These are phyloP conservation scores for Bovichtus diacanthus DNA, from an alignment of 2,797 vertebrate genomes.

Conservation along the genomic window DNA sequence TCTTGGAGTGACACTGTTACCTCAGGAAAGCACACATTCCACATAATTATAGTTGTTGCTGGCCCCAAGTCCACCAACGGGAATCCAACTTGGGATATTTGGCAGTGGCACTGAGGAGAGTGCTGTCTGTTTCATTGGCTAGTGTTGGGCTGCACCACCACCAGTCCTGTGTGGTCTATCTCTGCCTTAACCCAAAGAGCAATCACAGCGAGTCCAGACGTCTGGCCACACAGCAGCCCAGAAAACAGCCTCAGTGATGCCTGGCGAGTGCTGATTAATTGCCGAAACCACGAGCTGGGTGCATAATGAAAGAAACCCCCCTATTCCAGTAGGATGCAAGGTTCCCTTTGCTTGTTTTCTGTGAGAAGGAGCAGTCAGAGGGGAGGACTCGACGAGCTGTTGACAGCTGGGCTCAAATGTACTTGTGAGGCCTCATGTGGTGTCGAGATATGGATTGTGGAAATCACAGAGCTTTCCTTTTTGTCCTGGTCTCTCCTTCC, in stretches of 20 bases:
- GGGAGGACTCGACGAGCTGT: conserved; percentile 21
- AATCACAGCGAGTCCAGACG: conserved; percentile 70
- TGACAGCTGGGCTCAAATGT: conserved; percentile 61
- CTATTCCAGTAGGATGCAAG: conserved; percentile 39
- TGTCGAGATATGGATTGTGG: conserved; percentile 56
- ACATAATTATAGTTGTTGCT: conserved; percentile 84
- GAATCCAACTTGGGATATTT: conserved; percentile 77
- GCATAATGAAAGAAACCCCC: conserved; percentile 57
- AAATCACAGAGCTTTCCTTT: conserved; percentile 53
- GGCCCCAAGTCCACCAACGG: conserved; percentile 70
- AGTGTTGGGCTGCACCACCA: conserved; percentile 58
- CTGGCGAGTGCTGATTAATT: conserved; percentile 71
- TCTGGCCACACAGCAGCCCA: conserved; percentile 72
- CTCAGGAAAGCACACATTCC: conserved; percentile 83
- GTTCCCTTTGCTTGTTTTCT: conserved; percentile 62
- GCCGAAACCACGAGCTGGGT: conserved; percentile 65
- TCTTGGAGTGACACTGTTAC: conserved; percentile 78
- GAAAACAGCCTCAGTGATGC: conserved; percentile 64
- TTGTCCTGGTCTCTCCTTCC: conserved; percentile 36
- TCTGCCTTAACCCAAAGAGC: conserved; percentile 66
- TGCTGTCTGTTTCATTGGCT: conserved; percentile 68
- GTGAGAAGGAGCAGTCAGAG: conserved; percentile 29
- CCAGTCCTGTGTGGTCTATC: conserved; percentile 82
- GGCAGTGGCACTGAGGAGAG: conserved; percentile 70
- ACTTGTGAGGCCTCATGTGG: conserved; percentile 57